Conservation (phyloP, 2,113 vertebrate genomes). For the Arvicanthis niloticus region DNA sequence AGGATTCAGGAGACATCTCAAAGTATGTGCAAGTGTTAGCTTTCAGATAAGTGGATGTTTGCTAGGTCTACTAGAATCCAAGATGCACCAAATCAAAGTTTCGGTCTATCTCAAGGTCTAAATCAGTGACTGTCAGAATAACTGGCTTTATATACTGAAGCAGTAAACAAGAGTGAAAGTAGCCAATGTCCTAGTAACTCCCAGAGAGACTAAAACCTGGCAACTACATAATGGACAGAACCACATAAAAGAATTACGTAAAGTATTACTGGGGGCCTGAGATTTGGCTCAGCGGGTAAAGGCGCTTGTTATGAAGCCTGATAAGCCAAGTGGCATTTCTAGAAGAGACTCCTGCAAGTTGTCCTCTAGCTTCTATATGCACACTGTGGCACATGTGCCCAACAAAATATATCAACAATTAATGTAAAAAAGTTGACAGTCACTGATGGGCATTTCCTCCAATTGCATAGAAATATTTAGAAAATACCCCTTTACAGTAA, state of each 20-base stretch:
- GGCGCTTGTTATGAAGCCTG: background rate
- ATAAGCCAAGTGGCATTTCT: background rate
- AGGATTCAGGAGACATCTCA: background rate
- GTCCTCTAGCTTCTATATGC: background rate
- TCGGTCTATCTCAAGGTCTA: background rate
- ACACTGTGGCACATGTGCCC: background rate
- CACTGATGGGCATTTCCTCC: background rate
- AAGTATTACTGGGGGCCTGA: background rate
- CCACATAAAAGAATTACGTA: background rate
- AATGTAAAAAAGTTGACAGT: background rate
- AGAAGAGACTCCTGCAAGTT: background rate
- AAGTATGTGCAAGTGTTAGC: background rate
- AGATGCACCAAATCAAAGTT: background rate
- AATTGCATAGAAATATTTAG: background rate
- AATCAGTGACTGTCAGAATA: background rate
- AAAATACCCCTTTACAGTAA: background rate
- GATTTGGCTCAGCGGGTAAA: background rate
- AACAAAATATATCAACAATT: background rate
- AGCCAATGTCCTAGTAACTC: background rate
- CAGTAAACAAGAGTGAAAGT: background rate
- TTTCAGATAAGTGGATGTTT: background rate
- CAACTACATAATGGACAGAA: background rate
- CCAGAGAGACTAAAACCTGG: background rate
- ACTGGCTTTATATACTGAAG: background rate
- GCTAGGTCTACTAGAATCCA: background rate